Conservation (phyloP, 2,888 invertebrate species). For the Callyntrura guangdongensis region DNA sequence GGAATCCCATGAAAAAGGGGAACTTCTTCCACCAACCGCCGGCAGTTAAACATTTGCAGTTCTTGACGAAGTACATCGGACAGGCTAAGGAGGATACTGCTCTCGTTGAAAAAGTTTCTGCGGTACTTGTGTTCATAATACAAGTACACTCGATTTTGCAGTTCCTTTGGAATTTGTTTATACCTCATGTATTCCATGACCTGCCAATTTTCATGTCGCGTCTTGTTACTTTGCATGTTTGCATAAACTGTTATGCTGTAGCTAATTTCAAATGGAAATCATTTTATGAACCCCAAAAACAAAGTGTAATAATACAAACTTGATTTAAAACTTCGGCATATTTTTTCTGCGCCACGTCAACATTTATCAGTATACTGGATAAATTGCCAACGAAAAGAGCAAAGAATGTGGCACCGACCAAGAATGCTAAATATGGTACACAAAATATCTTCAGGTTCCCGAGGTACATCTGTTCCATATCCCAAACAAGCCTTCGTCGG, state of each 20-base stretch:
- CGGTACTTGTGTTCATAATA: conserved; percentile 81
- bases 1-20: conserved; percentile 88
- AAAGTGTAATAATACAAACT: conserved; percentile 42
- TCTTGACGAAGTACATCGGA: conserved; percentile 78
- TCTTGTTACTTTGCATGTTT: no score
- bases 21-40: conserved; percentile 88
- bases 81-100: conserved; percentile 70
- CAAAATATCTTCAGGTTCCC: conserved; percentile 77
- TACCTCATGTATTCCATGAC: conserved; percentile 80
- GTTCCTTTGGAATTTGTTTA: conserved; percentile 80
- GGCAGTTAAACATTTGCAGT: conserved; percentile 87
- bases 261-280: no score
- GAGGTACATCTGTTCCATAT: conserved; percentile 79
- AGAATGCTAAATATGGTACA: conserved; percentile 79
- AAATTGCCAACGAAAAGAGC: conserved; percentile 80
- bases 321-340: conserved; percentile 80
- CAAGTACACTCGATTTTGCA: conserved; percentile 77
- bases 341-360: conserved; percentile 79
- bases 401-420: conserved; percentile 79
- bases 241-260: no score
- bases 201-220: conserved; percentile 3
- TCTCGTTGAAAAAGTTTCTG: conserved; percentile 80
- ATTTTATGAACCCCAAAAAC: no score
- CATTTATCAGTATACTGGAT: conserved; percentile 78
- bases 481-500: conserved; percentile 76